Conservation (phyloP, 2,888 invertebrate species). For the Polydrusus cervinus region DNA sequence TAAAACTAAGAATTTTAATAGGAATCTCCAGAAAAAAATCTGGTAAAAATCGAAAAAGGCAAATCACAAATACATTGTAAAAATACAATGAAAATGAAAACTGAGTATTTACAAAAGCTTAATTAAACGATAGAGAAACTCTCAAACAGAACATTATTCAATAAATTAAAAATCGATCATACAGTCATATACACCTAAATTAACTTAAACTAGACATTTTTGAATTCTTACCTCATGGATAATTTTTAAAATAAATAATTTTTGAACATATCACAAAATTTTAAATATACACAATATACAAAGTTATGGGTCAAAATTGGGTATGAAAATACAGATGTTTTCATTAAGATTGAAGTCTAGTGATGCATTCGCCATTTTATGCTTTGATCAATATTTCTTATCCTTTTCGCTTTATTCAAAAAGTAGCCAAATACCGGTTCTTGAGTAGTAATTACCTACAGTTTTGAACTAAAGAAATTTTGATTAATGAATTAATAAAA, state of each 20-base stretch:
- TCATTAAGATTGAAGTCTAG: too few species aligned
- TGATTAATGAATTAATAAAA: too few species aligned
- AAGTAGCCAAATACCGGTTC: too few species aligned
- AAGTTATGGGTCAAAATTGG: neutral
- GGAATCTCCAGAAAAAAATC: conserved; percentile 45
- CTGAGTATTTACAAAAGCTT: conserved; percentile 32
- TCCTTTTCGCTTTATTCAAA: too few species aligned
- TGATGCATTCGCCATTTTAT: too few species aligned
- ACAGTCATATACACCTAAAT: neutral
- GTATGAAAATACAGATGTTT: neutral
- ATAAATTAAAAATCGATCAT: conserved; percentile 30
- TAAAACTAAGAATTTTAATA: conserved; percentile 27
- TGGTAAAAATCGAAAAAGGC: conserved; percentile 37
- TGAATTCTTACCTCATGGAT: neutral
- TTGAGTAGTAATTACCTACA: too few species aligned
- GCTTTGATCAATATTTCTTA: too few species aligned
- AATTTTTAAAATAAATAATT: conserved; percentile 14
- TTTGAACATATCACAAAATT: conserved; percentile 22
- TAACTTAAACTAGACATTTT: neutral
- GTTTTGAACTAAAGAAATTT: too few species aligned
- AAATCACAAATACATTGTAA: conserved; percentile 36
- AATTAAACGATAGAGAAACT: conserved; percentile 10
- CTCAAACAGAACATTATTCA: conserved; percentile 25
- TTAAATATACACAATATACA: conserved; percentile 25
- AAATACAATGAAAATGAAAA: conserved; percentile 18